Percentiles rank a stretch among this genome's conserved stretches.
Evolutionary conservation across 2,797 vertebrate genomes (phyloP).

Genomic region (Loriculus beryllinus): DNA sequence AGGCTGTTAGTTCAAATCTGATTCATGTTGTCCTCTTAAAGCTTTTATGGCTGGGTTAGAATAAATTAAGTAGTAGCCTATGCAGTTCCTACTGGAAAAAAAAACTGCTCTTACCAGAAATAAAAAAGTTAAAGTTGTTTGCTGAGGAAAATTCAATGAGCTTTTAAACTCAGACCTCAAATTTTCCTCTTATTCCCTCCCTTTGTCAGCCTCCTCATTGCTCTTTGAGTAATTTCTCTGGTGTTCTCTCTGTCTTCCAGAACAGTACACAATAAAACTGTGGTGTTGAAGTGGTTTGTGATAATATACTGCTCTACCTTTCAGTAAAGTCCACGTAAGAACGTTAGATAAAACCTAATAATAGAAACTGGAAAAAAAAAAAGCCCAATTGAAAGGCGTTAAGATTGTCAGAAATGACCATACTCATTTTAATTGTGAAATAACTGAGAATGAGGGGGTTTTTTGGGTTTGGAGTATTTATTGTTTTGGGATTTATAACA

Average conservation of each 20-base stretch:
- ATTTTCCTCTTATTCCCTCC: neutral
- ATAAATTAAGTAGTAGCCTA: neutral
- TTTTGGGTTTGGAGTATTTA: neutral
- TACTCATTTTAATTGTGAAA: neutral
- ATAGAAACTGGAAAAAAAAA: neutral
- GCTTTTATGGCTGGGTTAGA: neutral
- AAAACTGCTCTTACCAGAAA: neutral
- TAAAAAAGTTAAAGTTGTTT: neutral
- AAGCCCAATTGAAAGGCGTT: rapidly evolving
- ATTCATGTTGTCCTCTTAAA: neutral
- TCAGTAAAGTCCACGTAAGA: neutral
- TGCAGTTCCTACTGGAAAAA: neutral
- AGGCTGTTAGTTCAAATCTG: constrained; percentile 1
- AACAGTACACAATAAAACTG: neutral
- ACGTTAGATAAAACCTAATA: neutral
- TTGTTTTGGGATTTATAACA: neutral
- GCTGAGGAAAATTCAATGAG: neutral
- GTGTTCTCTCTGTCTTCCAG: neutral
- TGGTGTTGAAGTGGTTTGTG: neutral
- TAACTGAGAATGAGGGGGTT: neutral
- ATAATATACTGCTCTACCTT: neutral
- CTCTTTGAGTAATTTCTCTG: neutral
- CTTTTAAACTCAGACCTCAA: neutral
- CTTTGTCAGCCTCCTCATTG: neutral
- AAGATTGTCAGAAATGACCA: neutral